phyloP scores from a whole-genome alignment of 1,140 invertebrate genomes.

The Diachasmimorpha longicaudata region DNA sequence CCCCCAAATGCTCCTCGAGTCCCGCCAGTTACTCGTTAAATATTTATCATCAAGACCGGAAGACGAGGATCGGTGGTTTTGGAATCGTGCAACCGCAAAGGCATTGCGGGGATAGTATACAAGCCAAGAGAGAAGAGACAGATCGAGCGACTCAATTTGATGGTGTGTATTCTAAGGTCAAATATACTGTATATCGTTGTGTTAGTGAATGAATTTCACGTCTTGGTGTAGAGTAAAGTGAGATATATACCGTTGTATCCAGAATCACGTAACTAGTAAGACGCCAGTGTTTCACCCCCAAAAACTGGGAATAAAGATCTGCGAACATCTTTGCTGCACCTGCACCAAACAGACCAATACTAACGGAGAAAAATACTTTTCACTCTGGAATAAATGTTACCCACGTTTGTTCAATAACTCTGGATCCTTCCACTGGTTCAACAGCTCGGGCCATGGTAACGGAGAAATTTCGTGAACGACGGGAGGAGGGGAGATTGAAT shows the following conservation, averaged over 20 bases:
- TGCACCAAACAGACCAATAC: constrained; percentile 1
- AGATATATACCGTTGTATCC: background rate
- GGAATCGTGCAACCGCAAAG: background rate
- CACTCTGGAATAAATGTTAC: constrained; percentile 22
- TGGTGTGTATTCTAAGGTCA: background rate
- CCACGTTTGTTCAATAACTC: constrained; percentile 19
- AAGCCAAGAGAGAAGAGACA: background rate
- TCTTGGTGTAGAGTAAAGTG: background rate
- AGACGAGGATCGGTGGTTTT: constrained; percentile 1
- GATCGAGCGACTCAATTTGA: background rate
- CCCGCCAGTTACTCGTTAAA: constrained; percentile 26
- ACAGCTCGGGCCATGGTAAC: too few relatives aligned
- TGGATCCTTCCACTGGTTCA: background rate
- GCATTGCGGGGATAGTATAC: background rate
- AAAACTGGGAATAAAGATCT: constrained; percentile 33
- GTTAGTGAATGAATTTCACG: too few relatives aligned
- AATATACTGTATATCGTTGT: background rate
- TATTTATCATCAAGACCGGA: constrained; percentile 14
- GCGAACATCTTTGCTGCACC: constrained; percentile 28
- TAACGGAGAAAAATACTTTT: background rate
- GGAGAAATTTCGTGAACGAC: background rate
- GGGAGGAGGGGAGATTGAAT: background rate
- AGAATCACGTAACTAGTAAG: constrained; percentile 26
- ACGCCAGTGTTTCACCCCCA: constrained; percentile 19
- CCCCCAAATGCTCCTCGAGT: background rate